Evolutionary conservation across 2,113 vertebrate species (phyloP), one percentile per base, ranked within the genome.

Genomic region (Andinoacara biseriatus): DNA sequence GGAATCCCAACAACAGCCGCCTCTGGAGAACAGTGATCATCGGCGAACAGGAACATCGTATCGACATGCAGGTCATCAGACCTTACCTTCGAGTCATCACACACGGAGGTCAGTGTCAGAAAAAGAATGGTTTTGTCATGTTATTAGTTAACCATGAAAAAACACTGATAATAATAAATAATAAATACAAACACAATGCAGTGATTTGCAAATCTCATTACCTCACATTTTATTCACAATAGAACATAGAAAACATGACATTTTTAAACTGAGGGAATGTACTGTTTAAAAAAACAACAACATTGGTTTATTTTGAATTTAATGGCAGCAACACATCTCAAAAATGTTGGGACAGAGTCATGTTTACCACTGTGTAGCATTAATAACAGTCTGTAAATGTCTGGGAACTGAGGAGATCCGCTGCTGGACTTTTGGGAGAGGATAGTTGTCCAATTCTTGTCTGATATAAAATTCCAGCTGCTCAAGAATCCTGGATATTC

Each of bases 21-120:
- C 94, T 99, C 76, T 99, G 98, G 98, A 96, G 98, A 54, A 98
- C 97, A 0, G 97, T 99, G 76, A 97, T 99, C 88, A 98, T 99
- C 0, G 98, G 98, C 0, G 98, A 99, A 46, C 98, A 99, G 90
- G 98, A 99, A 67, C 98, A 99, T 83, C 95, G 98, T 2, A 99
- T 99, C 1, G 98, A 99, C 91, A 97, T 99, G 88, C 98, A 98
- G 91, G 96, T 99, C 96, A 99, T 99, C 93, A 95, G 97, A 74
- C 98, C 98, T 0, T 99, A 98, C 93, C 97, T 98, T 90, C 96
- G 96, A 1, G 98, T 99, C 90, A 97, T 99, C 87, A 98, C 98
- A 0, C 98, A 99, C 0, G 98, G 98, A 96, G 98, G 98, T 98
- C 82, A 92, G 79, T 17, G 22, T 80, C 26, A 52, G n/a, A 11